Percentiles rank a stretch among this genome's conserved stretches.
These are phyloP conservation scores for Laothoe populi DNA, from an alignment of 2,888 invertebrate species.

Conservation along the genomic window DNA sequence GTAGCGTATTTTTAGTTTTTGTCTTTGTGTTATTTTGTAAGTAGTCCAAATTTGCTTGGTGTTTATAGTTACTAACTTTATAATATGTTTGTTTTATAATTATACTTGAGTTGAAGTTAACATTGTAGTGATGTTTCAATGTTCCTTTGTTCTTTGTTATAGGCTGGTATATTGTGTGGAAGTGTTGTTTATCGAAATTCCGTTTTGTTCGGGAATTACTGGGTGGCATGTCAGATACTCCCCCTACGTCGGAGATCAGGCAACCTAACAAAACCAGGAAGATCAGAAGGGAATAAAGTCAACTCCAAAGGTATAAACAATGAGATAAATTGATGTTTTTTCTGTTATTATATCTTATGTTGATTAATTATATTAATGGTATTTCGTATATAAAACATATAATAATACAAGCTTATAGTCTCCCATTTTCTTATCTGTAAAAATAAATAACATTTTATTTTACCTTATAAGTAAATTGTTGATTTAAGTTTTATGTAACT, in stretches of 20 bases:
- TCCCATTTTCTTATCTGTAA: too few species aligned
- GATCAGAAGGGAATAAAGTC: slow-evolving; percentile 63
- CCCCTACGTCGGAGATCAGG: slow-evolving; percentile 86
- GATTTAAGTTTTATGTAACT: too few species aligned
- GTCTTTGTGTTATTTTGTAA: slow-evolving; percentile 82
- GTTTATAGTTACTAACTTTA: slow-evolving; percentile 39
- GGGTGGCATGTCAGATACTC: slow-evolving; percentile 88
- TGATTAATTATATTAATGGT: too few species aligned
- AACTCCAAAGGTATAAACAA: neutral
- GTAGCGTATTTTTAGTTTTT: slow-evolving; percentile 81
- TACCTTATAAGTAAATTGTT: too few species aligned
- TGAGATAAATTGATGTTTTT: slow-evolving; percentile 24
- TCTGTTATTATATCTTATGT: too few species aligned
- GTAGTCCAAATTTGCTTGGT: slow-evolving; percentile 62
- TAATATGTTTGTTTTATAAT: slow-evolving; percentile 15
- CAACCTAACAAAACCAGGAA: slow-evolving; percentile 78
- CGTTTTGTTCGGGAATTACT: slow-evolving; percentile 94
- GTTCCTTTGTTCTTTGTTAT: slow-evolving; percentile 70
- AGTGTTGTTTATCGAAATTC: slow-evolving; percentile 94
- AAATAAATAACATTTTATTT: too few species aligned
- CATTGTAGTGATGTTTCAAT: slow-evolving; percentile 16
- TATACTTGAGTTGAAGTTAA: slow-evolving; percentile 10
- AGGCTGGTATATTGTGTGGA: slow-evolving; percentile 98
- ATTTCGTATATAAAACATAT: too few species aligned
- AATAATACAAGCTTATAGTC: too few species aligned